Evolutionary conservation across 2,888 invertebrate genomes (phyloP).

Genomic region (Pemphredon lugubris): DNA sequence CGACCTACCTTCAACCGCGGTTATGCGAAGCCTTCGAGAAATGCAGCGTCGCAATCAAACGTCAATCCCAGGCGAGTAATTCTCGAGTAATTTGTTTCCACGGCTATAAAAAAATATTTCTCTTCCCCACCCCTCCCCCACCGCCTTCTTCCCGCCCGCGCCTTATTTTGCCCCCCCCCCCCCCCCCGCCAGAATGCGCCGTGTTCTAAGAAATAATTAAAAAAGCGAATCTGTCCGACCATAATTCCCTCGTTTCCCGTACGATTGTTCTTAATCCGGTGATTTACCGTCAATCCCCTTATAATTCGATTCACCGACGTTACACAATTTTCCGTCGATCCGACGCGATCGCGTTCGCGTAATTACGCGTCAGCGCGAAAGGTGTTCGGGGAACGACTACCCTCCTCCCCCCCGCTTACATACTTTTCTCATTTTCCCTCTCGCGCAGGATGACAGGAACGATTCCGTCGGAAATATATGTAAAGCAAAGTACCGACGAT

Average conservation of each 20-base stretch:
- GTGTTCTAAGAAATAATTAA: slow-evolving; percentile 48
- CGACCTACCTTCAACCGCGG: slow-evolving; percentile 43
- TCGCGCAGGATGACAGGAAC: slow-evolving; percentile 51
- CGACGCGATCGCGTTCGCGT: too few species aligned
- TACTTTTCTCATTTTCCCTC: slow-evolving; percentile 9
- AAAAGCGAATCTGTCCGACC: slow-evolving; percentile 22
- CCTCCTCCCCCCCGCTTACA: slow-evolving; percentile 14
- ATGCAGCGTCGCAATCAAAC: slow-evolving; percentile 70
- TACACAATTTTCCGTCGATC: too few species aligned
- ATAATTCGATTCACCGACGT: too few species aligned
- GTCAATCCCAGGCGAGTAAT: slow-evolving; percentile 76
- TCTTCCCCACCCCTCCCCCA: slow-evolving; percentile 9
- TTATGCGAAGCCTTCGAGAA: slow-evolving; percentile 17
- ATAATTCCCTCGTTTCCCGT: slow-evolving; percentile 10
- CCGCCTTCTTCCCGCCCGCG: neutral
- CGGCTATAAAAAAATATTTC: slow-evolving; percentile 59
- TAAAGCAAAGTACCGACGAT: slow-evolving; percentile 76
- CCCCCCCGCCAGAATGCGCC: neutral
- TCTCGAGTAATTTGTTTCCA: slow-evolving; percentile 70
- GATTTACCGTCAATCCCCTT: too few species aligned
- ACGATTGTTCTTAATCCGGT: too few species aligned
- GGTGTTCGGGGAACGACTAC: slow-evolving; percentile 31
- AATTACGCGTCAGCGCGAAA: too few species aligned
- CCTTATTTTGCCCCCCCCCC: neutral
- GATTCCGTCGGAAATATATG: slow-evolving; percentile 73